Conservation (phyloP, 2,113 vertebrate species). For the Brachypodius melanocephalos region DNA sequence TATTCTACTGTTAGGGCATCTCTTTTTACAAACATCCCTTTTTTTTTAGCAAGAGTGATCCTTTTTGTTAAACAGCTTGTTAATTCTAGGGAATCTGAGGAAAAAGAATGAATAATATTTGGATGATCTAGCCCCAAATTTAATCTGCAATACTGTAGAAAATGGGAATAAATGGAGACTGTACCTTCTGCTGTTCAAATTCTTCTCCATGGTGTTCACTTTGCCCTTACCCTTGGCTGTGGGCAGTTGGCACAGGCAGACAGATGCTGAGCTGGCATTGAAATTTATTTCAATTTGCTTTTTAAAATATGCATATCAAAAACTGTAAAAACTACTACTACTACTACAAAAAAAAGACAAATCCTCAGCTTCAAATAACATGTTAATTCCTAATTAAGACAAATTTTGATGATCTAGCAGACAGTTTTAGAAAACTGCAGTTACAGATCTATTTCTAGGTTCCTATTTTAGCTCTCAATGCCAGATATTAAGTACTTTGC, state of each 20-base stretch:
- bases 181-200: background rate
- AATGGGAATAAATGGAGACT: background rate
- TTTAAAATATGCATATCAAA: background rate
- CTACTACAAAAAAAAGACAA: no score
- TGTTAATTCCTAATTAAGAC: background rate
- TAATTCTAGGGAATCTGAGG: background rate
- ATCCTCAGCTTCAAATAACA: background rate
- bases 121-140: background rate
- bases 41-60: background rate
- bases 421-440: background rate
- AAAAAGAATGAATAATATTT: background rate
- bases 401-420: background rate
- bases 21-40: background rate
- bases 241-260: background rate
- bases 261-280: background rate
- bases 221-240: background rate
- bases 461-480: background rate
- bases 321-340: background rate
- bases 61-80: background rate
- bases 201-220: background rate
- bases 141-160: background rate
- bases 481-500: background rate
- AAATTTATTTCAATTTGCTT: background rate
- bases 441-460: background rate
- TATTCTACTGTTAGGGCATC: background rate